These are phyloP conservation scores for Astreopora myriophthalma DNA, from an alignment of 64 coral and sea anemone species.

Conservation along the genomic window DNA sequence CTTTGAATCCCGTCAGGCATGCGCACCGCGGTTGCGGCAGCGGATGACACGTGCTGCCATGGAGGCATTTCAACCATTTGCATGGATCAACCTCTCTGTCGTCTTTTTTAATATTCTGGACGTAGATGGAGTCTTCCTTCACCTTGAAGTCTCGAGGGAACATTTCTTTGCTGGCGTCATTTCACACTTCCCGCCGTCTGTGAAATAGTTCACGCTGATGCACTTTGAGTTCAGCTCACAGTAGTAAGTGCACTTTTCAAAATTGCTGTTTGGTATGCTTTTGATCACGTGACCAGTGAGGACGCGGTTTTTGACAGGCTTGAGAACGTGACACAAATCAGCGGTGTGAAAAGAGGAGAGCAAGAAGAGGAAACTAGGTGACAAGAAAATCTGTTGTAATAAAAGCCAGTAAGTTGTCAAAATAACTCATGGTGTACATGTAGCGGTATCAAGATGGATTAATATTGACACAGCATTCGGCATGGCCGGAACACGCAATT, in stretches of 20 bases:
- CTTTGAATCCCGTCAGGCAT: neutral
- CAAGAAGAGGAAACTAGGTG: neutral
- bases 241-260: constrained; percentile 40
- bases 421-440: too few relatives aligned
- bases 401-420: neutral
- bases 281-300: constrained; percentile 36
- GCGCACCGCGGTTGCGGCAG: neutral
- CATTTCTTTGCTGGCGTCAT: constrained; percentile 45
- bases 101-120: constrained; percentile 23
- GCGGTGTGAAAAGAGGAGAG: neutral
- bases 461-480: too few relatives aligned
- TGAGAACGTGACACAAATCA: constrained; percentile 7
- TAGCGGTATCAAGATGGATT: too few relatives aligned
- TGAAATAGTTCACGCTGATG: constrained; percentile 64
- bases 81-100: neutral
- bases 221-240: constrained; percentile 51
- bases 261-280: neutral
- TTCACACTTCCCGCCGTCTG: constrained; percentile 18
- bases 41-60: neutral
- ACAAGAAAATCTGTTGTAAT: neutral
- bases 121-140: neutral
- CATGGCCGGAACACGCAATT: too few relatives aligned
- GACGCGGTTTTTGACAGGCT: constrained; percentile 8
- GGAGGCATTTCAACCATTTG: neutral
- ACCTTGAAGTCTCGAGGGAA: constrained; percentile 28